phyloP scores from a whole-genome alignment of 2,888 invertebrate species.

The Caenorhabditis uteleia region DNA sequence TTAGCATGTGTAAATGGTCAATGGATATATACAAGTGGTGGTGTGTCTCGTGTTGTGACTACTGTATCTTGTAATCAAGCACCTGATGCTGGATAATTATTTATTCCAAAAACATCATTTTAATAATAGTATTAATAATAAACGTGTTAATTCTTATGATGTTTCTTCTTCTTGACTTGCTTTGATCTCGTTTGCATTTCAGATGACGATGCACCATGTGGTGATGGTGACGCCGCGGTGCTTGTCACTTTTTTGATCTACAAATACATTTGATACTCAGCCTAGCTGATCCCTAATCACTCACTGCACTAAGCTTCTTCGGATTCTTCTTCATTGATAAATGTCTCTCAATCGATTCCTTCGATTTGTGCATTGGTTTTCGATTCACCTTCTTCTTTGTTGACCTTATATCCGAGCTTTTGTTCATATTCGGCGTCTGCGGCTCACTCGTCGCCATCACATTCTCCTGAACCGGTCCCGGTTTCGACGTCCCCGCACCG shows the following conservation, averaged over 20 bases:
- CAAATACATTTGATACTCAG: neutral
- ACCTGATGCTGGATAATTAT: conserved; percentile 16
- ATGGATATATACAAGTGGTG: neutral
- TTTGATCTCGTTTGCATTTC: too few relatives aligned
- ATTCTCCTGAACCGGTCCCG: neutral
- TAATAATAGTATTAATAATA: too few relatives aligned
- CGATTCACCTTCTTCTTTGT: too few relatives aligned
- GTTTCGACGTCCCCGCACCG: neutral
- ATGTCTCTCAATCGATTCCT: too few relatives aligned
- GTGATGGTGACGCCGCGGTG: too few relatives aligned
- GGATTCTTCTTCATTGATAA: too few relatives aligned
- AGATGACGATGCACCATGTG: too few relatives aligned
- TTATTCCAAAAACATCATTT: neutral
- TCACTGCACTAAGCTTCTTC: too few relatives aligned
- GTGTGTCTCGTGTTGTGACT: neutral
- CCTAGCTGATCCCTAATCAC: too few relatives aligned
- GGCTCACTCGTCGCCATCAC: neutral
- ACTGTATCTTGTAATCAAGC: conserved; percentile 34
- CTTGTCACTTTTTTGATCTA: neutral
- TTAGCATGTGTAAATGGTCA: conserved; percentile 29
- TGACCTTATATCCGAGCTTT: neutral
- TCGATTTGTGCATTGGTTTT: too few relatives aligned
- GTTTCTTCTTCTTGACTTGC: too few relatives aligned
- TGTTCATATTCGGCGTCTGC: neutral
- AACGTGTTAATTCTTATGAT: too few relatives aligned